These are phyloP conservation scores for Sus cebifrons DNA, from an alignment of 2,797 vertebrate genomes.

Conservation along the genomic window DNA sequence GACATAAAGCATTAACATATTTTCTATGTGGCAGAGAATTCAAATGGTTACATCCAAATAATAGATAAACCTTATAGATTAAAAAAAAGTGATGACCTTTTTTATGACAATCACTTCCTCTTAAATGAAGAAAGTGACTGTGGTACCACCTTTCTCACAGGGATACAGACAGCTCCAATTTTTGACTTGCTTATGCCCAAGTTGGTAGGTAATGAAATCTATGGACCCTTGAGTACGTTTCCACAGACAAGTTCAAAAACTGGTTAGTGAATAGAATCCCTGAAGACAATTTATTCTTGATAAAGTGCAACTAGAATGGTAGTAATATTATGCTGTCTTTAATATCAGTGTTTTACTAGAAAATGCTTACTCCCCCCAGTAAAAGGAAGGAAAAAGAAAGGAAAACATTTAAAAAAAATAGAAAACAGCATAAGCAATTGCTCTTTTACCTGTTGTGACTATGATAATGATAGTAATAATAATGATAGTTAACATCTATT, in stretches of 20 bases:
- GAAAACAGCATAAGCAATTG: not conserved
- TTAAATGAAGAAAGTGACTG: not conserved
- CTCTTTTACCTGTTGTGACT: not conserved
- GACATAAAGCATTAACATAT: slow-evolving; percentile 61
- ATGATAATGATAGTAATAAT: fast-evolving
- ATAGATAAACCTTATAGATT: not conserved
- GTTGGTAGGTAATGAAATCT: not conserved
- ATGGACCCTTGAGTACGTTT: not conserved
- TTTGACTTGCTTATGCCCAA: not conserved
- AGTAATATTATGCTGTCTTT: not conserved
- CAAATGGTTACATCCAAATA: slow-evolving; percentile 71
- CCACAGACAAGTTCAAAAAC: not conserved
- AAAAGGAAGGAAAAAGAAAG: not conserved
- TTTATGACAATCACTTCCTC: slow-evolving; percentile 56
- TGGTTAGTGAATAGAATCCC: not conserved
- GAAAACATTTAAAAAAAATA: not conserved
- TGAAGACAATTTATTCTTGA: not conserved
- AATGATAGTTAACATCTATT: not conserved
- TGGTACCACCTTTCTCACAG: not conserved
- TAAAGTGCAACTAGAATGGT: not conserved
- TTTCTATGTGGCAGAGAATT: slow-evolving; percentile 68
- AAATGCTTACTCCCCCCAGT: not conserved
- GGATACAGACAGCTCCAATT: not conserved
- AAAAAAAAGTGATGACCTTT: not conserved
- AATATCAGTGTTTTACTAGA: not conserved